Base-by-base conservation (phyloP, 1,140 invertebrate genomes). In the Propsilocerus akamusi region DNA sequence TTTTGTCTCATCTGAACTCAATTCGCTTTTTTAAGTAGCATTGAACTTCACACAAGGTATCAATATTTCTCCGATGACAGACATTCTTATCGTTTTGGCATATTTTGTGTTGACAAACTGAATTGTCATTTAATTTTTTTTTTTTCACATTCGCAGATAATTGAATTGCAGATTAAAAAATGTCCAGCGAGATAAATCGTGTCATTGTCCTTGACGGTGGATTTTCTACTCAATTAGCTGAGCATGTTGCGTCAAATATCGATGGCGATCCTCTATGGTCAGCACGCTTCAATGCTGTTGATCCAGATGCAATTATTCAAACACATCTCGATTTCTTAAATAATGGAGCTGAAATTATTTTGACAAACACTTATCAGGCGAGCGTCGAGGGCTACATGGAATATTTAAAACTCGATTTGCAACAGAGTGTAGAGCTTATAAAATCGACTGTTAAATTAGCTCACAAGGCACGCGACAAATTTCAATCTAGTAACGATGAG, bases 311-410 rank as follows among this genome's bases (percentile, higher is more conserved):
- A 4, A 75, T 91, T 48, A 71, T 81, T 26, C 68, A 77, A 53
- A 78, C 81, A 0, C 86, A 91, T 66, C 65, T 83, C 52, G 82
- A 85, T 64, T 92, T 83, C 60, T 62, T 88, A 14, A 72, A 68
- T 78, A 85, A 82, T 57, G 90, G 90, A 3, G 79, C 86, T 12
- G 78, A 93, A 59, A 69, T 93, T 25, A 80, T 94, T 41, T 75
- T 83, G 53, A 91, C 86, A 5, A 84, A 83, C 52, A 91, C 86
- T 2, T 96, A 95, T 61, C 90, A 95, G 69, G 85, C 88, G 0
- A 86, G 81, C 10, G 68, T 91, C 34, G 72, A 75, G 20, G 84
- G 86, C 0, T 85, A 91, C 58, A 68, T 73, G 52, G 72, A 82
- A 58, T 74, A 86, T 61, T 62, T 91, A 25, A 69, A 72, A 0